These are phyloP conservation scores for Syngnathus typhle DNA, from an alignment of 2,113 vertebrate genomes.

Conservation along the genomic window DNA sequence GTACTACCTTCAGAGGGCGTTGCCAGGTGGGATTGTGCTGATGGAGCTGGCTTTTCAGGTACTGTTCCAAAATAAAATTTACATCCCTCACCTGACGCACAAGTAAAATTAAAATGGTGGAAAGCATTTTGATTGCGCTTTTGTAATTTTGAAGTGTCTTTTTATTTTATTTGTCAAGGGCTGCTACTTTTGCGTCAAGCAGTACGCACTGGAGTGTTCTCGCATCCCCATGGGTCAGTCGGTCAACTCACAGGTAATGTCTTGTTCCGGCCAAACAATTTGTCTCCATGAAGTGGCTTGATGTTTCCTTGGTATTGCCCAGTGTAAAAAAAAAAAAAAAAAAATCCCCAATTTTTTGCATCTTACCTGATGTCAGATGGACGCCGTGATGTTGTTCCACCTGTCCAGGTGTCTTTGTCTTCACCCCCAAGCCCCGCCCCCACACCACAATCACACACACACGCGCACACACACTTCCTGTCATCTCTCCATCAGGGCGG, in stretches of 20 bases:
- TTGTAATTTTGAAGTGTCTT: background rate
- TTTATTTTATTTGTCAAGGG: slow-evolving; percentile 67
- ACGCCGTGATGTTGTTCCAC: background rate
- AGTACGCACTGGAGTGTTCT: slow-evolving; percentile 94
- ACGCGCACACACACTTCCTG: slow-evolving; percentile 63
- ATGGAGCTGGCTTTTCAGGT: slow-evolving; percentile 98
- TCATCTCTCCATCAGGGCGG: slow-evolving; percentile 82
- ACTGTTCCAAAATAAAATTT: slow-evolving; percentile 9
- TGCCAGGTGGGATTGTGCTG: slow-evolving; percentile 91
- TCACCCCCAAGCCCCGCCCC: background rate
- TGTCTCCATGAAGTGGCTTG: background rate
- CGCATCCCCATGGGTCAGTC: slow-evolving; percentile 97
- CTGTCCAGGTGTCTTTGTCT: background rate
- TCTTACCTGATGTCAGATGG: background rate
- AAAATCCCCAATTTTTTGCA: background rate
- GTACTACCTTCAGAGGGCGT: slow-evolving; percentile 92
- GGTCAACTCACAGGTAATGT: slow-evolving; percentile 94
- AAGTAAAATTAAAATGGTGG: too few species aligned
- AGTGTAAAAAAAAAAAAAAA: too few species aligned
- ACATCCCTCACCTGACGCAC: background rate
- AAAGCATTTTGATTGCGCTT: background rate
- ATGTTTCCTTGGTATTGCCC: background rate
- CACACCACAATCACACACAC: too few species aligned
- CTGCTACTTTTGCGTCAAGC: slow-evolving; percentile 97
- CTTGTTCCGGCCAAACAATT: background rate